phyloP scores from a whole-genome alignment of 2,797 vertebrate species.

The Molossus molossus region DNA sequence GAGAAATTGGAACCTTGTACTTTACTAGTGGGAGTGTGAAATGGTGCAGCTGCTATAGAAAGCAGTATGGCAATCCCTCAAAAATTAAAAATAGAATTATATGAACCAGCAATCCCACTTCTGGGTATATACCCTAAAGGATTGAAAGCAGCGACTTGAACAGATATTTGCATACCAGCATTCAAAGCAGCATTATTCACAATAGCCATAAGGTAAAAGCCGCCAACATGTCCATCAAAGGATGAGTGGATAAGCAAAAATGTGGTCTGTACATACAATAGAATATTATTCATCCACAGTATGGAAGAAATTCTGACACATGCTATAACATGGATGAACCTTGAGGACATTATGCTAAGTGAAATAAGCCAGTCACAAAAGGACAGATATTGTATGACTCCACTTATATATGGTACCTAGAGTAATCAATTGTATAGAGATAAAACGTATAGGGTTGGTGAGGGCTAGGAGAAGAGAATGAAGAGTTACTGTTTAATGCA shows the following conservation, averaged over 20 bases:
- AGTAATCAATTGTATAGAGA: background rate
- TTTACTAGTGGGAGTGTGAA: background rate
- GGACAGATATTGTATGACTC: background rate
- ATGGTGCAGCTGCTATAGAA: background rate
- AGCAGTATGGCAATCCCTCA: background rate
- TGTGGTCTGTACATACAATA: background rate
- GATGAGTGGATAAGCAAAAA: background rate
- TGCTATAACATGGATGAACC: background rate
- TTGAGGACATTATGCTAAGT: background rate
- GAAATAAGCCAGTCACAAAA: background rate
- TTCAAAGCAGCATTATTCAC: background rate
- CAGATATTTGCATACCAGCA: background rate
- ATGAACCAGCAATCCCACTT: background rate
- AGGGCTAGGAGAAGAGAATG: background rate
- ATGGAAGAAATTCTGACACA: slow-evolving; percentile 3
- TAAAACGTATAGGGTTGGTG: background rate
- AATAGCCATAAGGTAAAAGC: background rate
- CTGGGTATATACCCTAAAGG: background rate
- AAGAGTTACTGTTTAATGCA: background rate
- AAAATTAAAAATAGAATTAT: background rate
- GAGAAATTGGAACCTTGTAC: background rate
- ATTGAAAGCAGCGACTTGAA: background rate
- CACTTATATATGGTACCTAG: background rate
- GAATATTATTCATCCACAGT: background rate
- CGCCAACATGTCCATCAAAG: background rate